A percentile compares a stretch with the other conserved stretches of the same genome.
These are phyloP conservation scores for Sphaerodactylus townsendi DNA, from an alignment of 2,113 vertebrate species.

Conservation along the genomic window DNA sequence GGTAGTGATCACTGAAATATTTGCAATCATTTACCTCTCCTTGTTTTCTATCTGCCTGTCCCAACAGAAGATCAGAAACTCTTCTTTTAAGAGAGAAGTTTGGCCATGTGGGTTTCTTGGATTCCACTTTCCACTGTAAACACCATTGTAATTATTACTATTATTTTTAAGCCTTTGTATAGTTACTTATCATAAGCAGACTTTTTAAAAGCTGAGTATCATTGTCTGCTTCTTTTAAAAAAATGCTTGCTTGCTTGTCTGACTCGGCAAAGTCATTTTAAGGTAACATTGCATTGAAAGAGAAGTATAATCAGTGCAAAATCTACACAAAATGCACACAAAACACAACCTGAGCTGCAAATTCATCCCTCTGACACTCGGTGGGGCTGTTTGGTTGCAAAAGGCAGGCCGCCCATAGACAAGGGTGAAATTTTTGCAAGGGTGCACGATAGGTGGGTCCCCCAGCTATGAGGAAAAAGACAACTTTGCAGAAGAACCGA, in stretches of 20 bases:
- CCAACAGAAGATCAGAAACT: neutral
- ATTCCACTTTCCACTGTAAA: slow-evolving; percentile 11
- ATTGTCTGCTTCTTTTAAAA: too few relatives aligned
- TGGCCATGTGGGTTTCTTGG: neutral
- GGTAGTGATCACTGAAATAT: neutral
- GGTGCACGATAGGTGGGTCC: too few relatives aligned
- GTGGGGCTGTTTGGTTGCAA: too few relatives aligned
- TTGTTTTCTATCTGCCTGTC: neutral
- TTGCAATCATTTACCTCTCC: neutral
- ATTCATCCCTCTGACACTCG: too few relatives aligned
- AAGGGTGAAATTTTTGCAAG: too few relatives aligned
- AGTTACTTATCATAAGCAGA: neutral
- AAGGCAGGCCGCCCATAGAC: too few relatives aligned
- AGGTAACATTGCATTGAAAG: neutral
- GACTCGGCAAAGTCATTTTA: neutral
- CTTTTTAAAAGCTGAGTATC: neutral
- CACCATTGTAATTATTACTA: neutral
- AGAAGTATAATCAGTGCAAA: slow-evolving; percentile 31
- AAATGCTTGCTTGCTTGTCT: fast-evolving
- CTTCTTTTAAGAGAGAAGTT: fast-evolving
- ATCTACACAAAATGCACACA: too few relatives aligned
- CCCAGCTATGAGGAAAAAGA: too few relatives aligned
- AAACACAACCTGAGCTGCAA: too few relatives aligned
- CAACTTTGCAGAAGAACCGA: too few relatives aligned
- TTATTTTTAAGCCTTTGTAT: neutral